A percentile compares a stretch with the other conserved stretches of the same genome.
Evolutionary conservation across 2,113 vertebrate genomes (phyloP).

Genomic region (Mormyrus lacerda): DNA sequence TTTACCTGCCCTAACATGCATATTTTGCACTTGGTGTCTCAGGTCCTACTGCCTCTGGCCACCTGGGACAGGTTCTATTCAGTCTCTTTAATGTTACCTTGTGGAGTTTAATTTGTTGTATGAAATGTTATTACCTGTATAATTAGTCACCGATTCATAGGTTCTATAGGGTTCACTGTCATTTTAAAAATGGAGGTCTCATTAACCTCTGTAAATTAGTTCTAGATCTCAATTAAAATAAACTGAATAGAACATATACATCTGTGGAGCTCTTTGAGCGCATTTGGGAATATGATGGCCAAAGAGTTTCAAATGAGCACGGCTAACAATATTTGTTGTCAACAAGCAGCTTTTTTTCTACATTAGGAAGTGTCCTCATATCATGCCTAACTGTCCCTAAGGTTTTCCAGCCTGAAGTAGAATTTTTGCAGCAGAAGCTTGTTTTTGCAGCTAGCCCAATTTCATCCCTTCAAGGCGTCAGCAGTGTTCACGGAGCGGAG

Average conservation of each 20-base stretch:
- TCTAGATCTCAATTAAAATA: constrained; percentile 3
- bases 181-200: constrained; percentile 9
- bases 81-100: neutral
- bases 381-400: neutral
- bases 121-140: neutral
- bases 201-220: neutral
- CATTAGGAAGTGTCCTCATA: neutral
- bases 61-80: neutral
- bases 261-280: neutral
- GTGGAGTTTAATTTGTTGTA: constrained; percentile 4
- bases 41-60: neutral
- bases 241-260: neutral
- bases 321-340: neutral
- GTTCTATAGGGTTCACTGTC: neutral
- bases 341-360: neutral
- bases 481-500: neutral
- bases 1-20: neutral
- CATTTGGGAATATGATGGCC: neutral
- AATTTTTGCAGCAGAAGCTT: neutral
- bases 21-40: neutral
- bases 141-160: neutral
- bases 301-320: neutral
- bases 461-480: neutral
- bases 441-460: neutral
- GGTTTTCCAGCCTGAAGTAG: neutral